A percentile compares a stretch with the other conserved stretches of the same genome.
phyloP scores from a whole-genome alignment of 2,888 invertebrate genomes.

The Lasioglossum calceatum region DNA sequence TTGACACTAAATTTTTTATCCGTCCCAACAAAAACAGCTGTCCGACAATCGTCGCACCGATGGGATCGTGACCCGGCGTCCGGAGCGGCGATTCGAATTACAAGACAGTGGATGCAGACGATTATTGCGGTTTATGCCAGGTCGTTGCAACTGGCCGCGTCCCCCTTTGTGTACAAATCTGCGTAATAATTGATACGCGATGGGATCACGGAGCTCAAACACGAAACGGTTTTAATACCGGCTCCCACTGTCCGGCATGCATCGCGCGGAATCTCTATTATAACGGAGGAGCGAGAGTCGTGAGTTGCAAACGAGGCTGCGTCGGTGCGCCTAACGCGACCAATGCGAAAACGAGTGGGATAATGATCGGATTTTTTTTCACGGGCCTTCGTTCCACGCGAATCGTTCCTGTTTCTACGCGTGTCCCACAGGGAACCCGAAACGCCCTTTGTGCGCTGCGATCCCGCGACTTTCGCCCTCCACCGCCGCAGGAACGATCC shows the following conservation, averaged over 20 bases:
- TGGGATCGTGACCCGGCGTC: neutral
- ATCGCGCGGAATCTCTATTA: conserved; percentile 69
- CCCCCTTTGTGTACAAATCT: conserved; percentile 71
- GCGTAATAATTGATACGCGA: conserved; percentile 72
- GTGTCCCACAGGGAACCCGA: conserved; percentile 70
- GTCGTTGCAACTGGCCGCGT: conserved; percentile 41
- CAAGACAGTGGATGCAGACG: conserved; percentile 68
- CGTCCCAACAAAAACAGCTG: neutral
- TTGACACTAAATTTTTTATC: neutral
- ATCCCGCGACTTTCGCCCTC: conserved; percentile 65
- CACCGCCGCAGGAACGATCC: conserved; percentile 51
- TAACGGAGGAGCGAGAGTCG: conserved; percentile 46
- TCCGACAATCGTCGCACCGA: neutral
- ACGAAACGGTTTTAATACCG: conserved; percentile 68
- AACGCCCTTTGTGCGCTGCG: conserved; percentile 67
- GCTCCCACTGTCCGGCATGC: conserved; percentile 59
- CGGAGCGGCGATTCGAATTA: conserved; percentile 34
- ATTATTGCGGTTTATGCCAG: conserved; percentile 65
- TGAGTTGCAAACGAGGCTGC: conserved; percentile 68
- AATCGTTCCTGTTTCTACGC: conserved; percentile 55
- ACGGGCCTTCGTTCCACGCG: conserved; percentile 42
- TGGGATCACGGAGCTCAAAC: conserved; percentile 64
- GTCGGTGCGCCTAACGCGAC: conserved; percentile 67
- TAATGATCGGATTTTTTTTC: conserved; percentile 73
- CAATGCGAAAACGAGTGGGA: conserved; percentile 67